phyloP scores from a whole-genome alignment of 1,140 invertebrate genomes.

The honey bee (Apis mellifera) region DNA sequence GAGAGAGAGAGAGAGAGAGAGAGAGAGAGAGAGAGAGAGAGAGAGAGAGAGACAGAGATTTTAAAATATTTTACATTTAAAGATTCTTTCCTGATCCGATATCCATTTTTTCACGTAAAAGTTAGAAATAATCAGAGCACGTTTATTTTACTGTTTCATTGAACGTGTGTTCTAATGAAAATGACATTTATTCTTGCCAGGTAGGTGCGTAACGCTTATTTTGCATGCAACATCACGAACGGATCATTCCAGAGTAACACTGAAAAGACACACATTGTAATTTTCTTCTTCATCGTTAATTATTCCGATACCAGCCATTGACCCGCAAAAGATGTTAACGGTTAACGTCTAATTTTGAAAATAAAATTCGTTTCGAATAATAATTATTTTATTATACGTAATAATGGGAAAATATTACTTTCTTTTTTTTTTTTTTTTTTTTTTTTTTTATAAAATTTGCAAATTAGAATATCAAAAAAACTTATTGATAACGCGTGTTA shows the following conservation, averaged over 20 bases:
- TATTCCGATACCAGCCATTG: not conserved
- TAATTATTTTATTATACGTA: no score
- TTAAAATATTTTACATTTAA: no score
- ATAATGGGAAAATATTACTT: no score
- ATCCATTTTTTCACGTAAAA: constrained; percentile 23
- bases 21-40: no score
- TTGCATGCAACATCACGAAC: not conserved
- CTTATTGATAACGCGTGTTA: no score
- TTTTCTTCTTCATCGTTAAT: not conserved
- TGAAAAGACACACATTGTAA: not conserved
- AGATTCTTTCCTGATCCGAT: no score
- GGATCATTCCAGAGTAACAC: constrained; percentile 15
- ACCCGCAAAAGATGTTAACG: not conserved
- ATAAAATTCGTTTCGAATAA: no score
- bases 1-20: no score
- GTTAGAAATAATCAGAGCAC: constrained; percentile 48
- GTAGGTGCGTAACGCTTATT: constrained; percentile 10
- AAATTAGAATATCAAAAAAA: no score
- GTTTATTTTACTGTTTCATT: constrained; percentile 56
- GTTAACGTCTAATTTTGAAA: not conserved
- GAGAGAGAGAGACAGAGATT: no score
- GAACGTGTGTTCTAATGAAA: constrained; percentile 56
- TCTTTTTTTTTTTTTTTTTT: no score
- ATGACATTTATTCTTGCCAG: constrained; percentile 47
- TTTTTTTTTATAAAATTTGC: no score